A percentile compares a stretch with the other conserved stretches of the same genome.
Evolutionary conservation across 2,797 vertebrate species (phyloP).

Genomic region (Schizopygopsis malacanthus): DNA sequence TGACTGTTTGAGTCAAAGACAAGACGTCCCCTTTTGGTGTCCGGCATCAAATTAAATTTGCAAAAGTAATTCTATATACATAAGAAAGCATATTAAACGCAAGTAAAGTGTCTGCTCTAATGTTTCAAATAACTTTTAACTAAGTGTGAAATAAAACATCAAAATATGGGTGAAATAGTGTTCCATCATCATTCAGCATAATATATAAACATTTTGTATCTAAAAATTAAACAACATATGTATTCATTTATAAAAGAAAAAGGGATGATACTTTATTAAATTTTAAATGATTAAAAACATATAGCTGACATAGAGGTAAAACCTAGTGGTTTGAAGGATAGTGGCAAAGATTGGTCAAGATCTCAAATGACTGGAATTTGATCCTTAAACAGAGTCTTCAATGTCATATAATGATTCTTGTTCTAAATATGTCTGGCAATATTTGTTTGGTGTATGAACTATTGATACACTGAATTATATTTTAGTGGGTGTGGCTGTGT

Average conservation of each 20-base stretch:
- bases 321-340: not conserved
- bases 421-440: not conserved
- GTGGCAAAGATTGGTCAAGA: not conserved
- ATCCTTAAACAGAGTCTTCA: not conserved
- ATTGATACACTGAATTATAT: not conserved
- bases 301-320: not conserved
- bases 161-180: not conserved
- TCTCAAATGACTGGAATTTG: not conserved
- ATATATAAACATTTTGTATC: not conserved
- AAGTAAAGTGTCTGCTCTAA: not conserved
- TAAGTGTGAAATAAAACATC: not conserved
- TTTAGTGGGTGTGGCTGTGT: no score
- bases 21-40: not conserved
- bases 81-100: not conserved
- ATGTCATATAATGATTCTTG: not conserved
- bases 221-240: not conserved
- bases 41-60: not conserved
- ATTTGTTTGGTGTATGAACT: not conserved
- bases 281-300: not conserved
- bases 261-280: not conserved
- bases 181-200: not conserved
- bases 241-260: not conserved
- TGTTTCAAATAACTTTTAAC: not conserved
- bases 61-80: not conserved
- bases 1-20: constrained; percentile 1